These are phyloP conservation scores for Melanostigma gelatinosum DNA, from an alignment of 2,113 vertebrate species.

Conservation along the genomic window DNA sequence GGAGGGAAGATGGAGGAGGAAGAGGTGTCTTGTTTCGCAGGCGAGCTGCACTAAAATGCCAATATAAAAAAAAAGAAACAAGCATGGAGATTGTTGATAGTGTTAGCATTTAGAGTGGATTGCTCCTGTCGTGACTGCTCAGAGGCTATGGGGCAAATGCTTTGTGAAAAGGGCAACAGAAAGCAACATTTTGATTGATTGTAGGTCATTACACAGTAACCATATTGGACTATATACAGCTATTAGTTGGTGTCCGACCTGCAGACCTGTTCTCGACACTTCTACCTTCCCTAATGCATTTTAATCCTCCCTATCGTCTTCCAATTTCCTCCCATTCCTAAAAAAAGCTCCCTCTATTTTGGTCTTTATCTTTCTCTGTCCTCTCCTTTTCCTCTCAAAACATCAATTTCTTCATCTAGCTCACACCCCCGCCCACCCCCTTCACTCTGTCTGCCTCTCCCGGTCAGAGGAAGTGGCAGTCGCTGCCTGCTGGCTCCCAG, in stretches of 20 bases:
- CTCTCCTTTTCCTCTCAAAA: conserved; percentile 38
- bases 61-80: conserved; percentile 15
- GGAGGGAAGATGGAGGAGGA: conserved; percentile 44
- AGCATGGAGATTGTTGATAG: conserved; percentile 33
- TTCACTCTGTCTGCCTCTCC: conserved; percentile 40
- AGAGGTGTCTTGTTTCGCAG: conserved; percentile 51
- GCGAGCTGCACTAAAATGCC: conserved; percentile 38
- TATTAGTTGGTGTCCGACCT: conserved; percentile 24
- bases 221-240: conserved; percentile 20
- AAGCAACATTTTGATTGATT: conserved; percentile 34
- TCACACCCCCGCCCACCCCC: conserved; percentile 1
- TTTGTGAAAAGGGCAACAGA: conserved; percentile 52
- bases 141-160: conserved; percentile 30
- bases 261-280: conserved; percentile 16
- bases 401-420: conserved; percentile 48
- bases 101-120: conserved; percentile 55
- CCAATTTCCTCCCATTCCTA: conserved; percentile 12
- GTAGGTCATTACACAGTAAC: conserved; percentile 7
- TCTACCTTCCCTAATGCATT: neutral
- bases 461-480: conserved; percentile 59
- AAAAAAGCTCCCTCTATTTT: neutral
- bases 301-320: conserved; percentile 3
- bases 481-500: conserved; percentile 56
- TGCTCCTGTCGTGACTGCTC: conserved; percentile 33
- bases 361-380: conserved; percentile 7